Base-by-base conservation (phyloP, 2,113 vertebrate species). In the Rhombomys opimus region DNA sequence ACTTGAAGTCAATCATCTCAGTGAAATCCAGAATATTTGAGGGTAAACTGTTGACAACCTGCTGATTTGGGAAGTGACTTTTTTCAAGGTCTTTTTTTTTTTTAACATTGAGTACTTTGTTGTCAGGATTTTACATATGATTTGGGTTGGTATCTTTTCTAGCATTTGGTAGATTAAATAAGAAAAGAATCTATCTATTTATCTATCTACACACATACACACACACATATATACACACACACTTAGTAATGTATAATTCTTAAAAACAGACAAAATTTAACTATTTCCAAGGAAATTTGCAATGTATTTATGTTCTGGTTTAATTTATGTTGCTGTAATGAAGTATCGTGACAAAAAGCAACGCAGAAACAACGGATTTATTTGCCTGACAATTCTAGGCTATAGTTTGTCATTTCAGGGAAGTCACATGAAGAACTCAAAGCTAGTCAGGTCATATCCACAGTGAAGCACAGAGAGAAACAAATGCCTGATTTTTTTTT, bases 181-280 rank as follows among this genome's bases (percentile, higher is more conserved):
- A 88, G 23, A 82, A 2, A 80, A 90, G 61, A 41, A 46, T 82
- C n/a, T 17, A 50, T 50, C 0, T 46, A 46, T 82, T 32, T 17
- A 50, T 50, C 4, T 46, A 46, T 46, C 4, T 46, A 46, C 46
- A 46, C 46, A 46, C 46, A 46, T 5, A 46, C 46, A 46, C 46
- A 46, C 46, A 46, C 46, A 46, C 46, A 46, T 5, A 46, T 5
- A 46, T 46, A 46, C 46, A 46, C 46, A 46, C 46, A 46, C 46
- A 63, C 72, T 67, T 89, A 59, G 23, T 35, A 90, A 72, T 22
- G 1, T 81, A 35, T 77, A 27, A 77, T 14, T 89, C 52, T 59
- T 93, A 93, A 87, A 78, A 87, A 84, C n/a, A 93, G 27, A 65
- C 30, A 52, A 57, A 93, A n/a, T 54, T 94, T 68, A 84, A 84